Conservation (phyloP, 2,888 invertebrate genomes). For the Timema cristinae region DNA sequence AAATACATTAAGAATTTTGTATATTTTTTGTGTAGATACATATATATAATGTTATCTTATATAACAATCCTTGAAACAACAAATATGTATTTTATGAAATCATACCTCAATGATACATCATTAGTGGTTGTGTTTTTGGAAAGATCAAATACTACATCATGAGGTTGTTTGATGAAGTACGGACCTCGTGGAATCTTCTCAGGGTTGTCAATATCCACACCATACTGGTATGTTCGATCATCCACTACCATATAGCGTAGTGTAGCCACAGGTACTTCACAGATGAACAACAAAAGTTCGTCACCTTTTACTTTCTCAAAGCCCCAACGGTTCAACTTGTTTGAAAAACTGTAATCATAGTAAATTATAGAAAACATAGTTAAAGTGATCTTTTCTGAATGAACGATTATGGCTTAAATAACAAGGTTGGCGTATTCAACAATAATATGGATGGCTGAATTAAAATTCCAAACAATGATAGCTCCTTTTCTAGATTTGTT, state of each 20-base stretch:
- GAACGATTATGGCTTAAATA: no score
- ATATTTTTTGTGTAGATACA: no score
- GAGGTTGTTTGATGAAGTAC: constrained; percentile 80
- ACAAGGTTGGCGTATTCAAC: no score
- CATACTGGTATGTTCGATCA: constrained; percentile 79
- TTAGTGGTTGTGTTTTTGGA: constrained; percentile 64
- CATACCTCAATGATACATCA: constrained; percentile 65
- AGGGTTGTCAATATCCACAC: constrained; percentile 75
- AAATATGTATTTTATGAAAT: not conserved
- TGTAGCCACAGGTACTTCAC: constrained; percentile 76
- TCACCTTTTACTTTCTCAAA: constrained; percentile 74
- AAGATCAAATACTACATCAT: constrained; percentile 77
- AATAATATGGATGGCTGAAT: no score
- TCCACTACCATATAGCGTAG: constrained; percentile 68
- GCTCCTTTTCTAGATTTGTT: no score
- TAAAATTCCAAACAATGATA: no score
- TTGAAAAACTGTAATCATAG: constrained; percentile 48
- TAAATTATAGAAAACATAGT: no score
- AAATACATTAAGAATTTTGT: no score
- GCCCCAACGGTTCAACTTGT: constrained; percentile 73
- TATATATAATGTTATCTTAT: no score
- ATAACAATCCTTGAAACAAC: no score
- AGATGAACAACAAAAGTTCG: constrained; percentile 76
- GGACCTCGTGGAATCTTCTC: constrained; percentile 83
- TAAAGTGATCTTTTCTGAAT: no score